Conservation (phyloP, 2,888 invertebrate genomes). For the Pyrocoelia pectoralis region DNA sequence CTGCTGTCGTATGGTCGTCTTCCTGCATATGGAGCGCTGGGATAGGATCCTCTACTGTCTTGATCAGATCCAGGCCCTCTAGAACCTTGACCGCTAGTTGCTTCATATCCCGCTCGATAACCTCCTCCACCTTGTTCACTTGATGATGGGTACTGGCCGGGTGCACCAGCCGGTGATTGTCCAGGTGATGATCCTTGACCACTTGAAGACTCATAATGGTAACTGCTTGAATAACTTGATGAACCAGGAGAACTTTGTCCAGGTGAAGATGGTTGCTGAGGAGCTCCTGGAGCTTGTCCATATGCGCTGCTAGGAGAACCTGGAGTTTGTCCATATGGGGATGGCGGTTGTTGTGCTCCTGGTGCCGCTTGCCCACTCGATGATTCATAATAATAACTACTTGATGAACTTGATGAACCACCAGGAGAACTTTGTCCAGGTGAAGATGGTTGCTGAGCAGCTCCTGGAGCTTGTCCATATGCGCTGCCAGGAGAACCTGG, state of each 20-base stretch:
- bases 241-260: neutral
- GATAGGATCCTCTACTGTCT: conserved; percentile 50
- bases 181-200: neutral
- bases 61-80: conserved; percentile 36
- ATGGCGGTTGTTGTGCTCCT: neutral
- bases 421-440: neutral
- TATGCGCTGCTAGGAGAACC: neutral
- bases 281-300: too few species aligned
- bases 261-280: neutral
- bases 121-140: neutral
- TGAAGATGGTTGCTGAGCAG: neutral
- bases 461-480: too few species aligned
- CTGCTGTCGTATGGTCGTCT: conserved; percentile 58
- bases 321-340: neutral
- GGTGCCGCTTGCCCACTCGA: neutral
- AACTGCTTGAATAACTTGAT: neutral
- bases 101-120: neutral
- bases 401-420: neutral
- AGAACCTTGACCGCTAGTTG: neutral
- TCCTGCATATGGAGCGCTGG: conserved; percentile 50
- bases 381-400: conserved; percentile 6
- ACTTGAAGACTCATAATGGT: conserved; percentile 5
- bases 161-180: neutral
- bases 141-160: neutral
- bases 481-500: neutral